Evolutionary conservation across 2,888 invertebrate species (phyloP), one percentile per base, ranked within the genome.

Genomic region (Eupithecia abbreviata): DNA sequence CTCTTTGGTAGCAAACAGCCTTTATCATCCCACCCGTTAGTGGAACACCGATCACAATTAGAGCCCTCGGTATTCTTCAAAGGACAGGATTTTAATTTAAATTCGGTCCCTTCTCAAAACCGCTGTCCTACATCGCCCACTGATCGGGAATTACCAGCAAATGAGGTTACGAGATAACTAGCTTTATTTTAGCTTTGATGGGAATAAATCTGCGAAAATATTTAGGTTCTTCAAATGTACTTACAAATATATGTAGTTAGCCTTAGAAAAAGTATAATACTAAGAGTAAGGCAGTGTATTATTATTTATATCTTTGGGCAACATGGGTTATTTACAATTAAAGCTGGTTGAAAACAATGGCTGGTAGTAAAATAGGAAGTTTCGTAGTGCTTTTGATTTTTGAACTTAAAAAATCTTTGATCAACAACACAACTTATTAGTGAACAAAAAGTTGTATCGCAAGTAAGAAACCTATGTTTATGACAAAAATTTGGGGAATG

Each of bases 71-170:
- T 82, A 84, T 91, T 90, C 92, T 91, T 91, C 90, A 91, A 86
- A 89, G 89, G 91, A 91, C 90, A 84, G 83, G 88, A 83, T 90
- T 93, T 92, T 92, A 92, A 93, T 93, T 93, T 92, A 87, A 93
- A 91, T 87, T 90, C 89, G 86, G 85, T 76, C 89, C 89, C 88
- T 88, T 30, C 83, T 83, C 80, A 82, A 71, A 49, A 67, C 80
- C 82, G 78, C 75, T 73, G 80, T 79, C 79, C 82, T 82, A 84
- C 85, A 83, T 84, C 83, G 73, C 55, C 71, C 72, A 62, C 65
- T 62, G 55, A 74, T 47, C 70, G 49, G 71, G 30, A 75, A 79
- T 75, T 71, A 72, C 71, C 71, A 69, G 43, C 71, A 68, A 76
- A 74, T 73, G 18, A 45, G 43, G 45, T 73, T 45, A 72, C 12